Base-by-base conservation (phyloP, 2,888 invertebrate species). In the Lasioglossum oenotherae region DNA sequence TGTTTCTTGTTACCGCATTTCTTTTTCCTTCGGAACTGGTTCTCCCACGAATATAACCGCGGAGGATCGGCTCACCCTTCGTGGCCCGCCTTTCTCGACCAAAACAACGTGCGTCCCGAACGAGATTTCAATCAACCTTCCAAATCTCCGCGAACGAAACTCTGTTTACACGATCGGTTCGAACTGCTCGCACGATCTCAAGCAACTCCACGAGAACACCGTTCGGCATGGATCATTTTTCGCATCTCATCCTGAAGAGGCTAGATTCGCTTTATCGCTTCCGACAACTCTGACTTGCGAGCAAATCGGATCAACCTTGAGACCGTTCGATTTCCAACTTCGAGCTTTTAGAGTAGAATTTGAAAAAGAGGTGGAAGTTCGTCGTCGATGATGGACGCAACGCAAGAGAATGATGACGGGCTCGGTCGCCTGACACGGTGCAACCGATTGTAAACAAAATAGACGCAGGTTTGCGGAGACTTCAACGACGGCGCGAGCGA, bases 1-100 rank as follows among this genome's bases (percentile, higher is more conserved):
- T 38, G 53, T 67, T 76, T 78, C 74, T 82, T 38, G 85, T 89
- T 90, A 88, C 88, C 85, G 85, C 90, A 90, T 90, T 74, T 88
- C 89, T 88, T 86, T 76, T 73, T 82, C 71, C 72, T 31, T 53
- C 14, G 41, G 10, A 71, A 71, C 71, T 71, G 71, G 71, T 71
- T 38, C 41, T 71, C 0, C 31, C 64, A 19, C 67, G 23, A 31
- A 16, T 31, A 31, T 6, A 64, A 64, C 64, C 64, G 64, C 31
- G 64, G 31, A 31, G 14, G 31, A 4, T 64, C 64, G 16, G 64
- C 31, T 31, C 27, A 31, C 64, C 16, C 31, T 16, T 60, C 27
- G 60, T 6, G 16, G n/a, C 2, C 27, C 14, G 5, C 1, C 14
- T 31, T 31, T 16, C 31, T 64, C 16, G 64, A 31, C 19, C 31